These are phyloP conservation scores for Nemurella pictetii DNA, from an alignment of 2,888 invertebrate species.

Conservation along the genomic window DNA sequence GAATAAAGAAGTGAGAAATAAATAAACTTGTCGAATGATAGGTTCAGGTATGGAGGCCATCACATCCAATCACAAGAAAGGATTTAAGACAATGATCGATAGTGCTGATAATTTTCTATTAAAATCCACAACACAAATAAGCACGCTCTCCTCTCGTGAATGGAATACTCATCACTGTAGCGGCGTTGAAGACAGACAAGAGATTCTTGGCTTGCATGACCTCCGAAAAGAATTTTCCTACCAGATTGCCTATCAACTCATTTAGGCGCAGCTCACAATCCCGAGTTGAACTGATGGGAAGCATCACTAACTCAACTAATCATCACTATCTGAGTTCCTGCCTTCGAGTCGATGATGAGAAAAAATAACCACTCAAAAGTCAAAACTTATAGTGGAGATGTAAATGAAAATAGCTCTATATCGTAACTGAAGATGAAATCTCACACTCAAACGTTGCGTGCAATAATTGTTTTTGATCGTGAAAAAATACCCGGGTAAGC, in stretches of 20 bases:
- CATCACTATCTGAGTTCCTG: neutral
- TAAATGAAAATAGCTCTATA: neutral
- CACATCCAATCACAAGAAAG: neutral
- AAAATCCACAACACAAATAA: neutral
- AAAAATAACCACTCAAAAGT: neutral
- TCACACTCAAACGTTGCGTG: too few species aligned
- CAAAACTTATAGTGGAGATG: too few species aligned
- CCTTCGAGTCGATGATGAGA: neutral
- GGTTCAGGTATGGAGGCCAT: neutral
- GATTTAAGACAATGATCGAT: neutral
- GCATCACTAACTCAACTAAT: conserved; percentile 19
- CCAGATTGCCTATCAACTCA: neutral
- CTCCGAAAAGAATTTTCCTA: neutral
- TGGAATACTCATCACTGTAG: neutral
- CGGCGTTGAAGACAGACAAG: neutral
- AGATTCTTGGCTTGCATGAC: neutral
- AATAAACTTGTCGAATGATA: neutral
- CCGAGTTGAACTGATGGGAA: conserved; percentile 21
- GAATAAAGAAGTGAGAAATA: neutral
- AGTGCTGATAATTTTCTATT: neutral
- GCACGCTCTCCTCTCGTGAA: neutral
- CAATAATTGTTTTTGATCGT: neutral
- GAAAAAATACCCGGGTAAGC: neutral
- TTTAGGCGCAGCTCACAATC: neutral
- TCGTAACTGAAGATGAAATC: neutral